Evolutionary conservation across 2,113 vertebrate species (phyloP), one percentile per base, ranked within the genome.

Genomic region (Actinemys pallida): DNA sequence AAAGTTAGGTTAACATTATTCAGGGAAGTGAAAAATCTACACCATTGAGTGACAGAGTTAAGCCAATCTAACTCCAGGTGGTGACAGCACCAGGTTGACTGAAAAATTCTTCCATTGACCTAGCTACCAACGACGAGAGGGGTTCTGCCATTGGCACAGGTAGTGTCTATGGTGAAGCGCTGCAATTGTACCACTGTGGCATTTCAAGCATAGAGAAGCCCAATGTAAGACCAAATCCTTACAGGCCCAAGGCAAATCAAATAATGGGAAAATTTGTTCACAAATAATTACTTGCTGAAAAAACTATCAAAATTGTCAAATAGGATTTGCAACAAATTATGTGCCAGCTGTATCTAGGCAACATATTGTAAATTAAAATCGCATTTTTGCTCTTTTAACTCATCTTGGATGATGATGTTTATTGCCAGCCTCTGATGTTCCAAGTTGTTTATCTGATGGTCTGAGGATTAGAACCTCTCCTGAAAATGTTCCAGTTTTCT

Each of bases 211-310:
- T 57, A 27, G 25, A 57, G 4, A 57, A 57, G 25, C 11, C 57
- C 27, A 59, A 13, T 13, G 12, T 13, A 59, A 59, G 25, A 83
- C 27, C 6, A 13, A 24, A 39, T 75, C 27, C 80, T 8, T 47
- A 35, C 5, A 56, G 56, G 19, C 54, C 13, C 35, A 81, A 72
- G 24, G 79, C 17, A 47, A 14, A 29, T 4, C 9, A 76, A 59
- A 81, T 5, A 91, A 81, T 9, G 5, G 29, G 47, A 78, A 53
- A 0, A 0, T 53, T 45, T 84, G 57, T 83, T 54, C 42, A 1
- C 16, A 72, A 75, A 80, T 31, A 90, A 76, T 47, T 76, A 57
- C 24, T 76, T 53, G 53, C 29, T 81, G 57, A 81, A 84, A 52
- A 88, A 42, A 14, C 52, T 76, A 49, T 25, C 81, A 31, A 52